A percentile compares a stretch with the other conserved stretches of the same genome.
Evolutionary conservation across 2,113 vertebrate species (phyloP).

Genomic region (Pseudorectes ferrugineus): DNA sequence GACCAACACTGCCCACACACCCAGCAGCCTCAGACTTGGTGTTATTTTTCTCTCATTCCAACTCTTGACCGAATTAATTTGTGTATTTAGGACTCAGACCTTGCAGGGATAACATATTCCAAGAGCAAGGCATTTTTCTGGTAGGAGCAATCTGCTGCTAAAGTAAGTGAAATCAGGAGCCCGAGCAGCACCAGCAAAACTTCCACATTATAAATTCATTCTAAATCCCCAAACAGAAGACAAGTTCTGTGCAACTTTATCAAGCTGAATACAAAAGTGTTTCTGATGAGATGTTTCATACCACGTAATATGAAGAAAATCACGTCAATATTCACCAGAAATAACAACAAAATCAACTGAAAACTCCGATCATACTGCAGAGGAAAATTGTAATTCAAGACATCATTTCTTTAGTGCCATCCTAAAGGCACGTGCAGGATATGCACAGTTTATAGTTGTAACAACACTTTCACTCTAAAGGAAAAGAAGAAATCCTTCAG

Average conservation of each 20-base stretch:
- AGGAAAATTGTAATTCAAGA: neutral
- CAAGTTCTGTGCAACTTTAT: neutral
- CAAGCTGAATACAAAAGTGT: neutral
- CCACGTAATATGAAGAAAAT: neutral
- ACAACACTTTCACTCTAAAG: neutral
- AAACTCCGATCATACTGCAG: neutral
- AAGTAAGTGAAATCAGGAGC: neutral
- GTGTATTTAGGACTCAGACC: neutral
- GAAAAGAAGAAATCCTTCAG: neutral
- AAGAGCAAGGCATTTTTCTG: neutral
- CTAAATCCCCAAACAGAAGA: slow-evolving; percentile 25
- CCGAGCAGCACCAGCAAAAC: neutral
- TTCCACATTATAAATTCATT: slow-evolving; percentile 9
- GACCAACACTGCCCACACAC: neutral
- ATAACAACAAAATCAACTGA: neutral
- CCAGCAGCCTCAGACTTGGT: fast-evolving
- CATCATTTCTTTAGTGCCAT: neutral
- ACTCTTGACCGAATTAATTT: neutral
- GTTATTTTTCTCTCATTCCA: neutral
- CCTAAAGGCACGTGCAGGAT: neutral
- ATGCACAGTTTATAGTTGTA: neutral
- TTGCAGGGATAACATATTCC: neutral
- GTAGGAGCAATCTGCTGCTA: neutral
- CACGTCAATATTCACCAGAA: neutral
- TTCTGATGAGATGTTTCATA: slow-evolving; percentile 1